phyloP scores from a whole-genome alignment of 2,888 invertebrate genomes.

The Melieria picta region DNA sequence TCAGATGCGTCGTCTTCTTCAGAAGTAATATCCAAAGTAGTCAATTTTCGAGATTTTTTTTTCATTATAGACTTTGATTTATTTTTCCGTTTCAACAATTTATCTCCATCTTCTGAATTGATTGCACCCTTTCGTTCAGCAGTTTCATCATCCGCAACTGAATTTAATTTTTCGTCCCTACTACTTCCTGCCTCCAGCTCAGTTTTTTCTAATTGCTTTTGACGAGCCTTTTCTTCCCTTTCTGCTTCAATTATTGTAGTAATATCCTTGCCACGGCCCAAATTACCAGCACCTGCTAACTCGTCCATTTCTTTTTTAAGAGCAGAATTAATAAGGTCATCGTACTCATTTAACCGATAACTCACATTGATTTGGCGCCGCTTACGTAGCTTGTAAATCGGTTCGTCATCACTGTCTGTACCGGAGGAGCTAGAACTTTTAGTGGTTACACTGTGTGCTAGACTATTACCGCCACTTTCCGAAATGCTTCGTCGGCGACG shows the following conservation, averaged over 20 bases:
- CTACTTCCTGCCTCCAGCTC: conserved; percentile 51
- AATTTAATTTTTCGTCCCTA: conserved; percentile 42
- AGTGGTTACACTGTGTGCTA: conserved; percentile 48
- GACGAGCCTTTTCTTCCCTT: conserved; percentile 72
- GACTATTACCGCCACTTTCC: conserved; percentile 47
- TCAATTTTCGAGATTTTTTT: conserved; percentile 80
- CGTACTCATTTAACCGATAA: conserved; percentile 91
- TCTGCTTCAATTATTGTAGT: conserved; percentile 86
- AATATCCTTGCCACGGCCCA: conserved; percentile 90
- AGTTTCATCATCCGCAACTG: conserved; percentile 46
- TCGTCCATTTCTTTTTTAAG: conserved; percentile 80
- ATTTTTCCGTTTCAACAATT: conserved; percentile 55
- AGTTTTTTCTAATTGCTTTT: conserved; percentile 49
- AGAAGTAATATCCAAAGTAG: conserved; percentile 82
- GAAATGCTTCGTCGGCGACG: conserved; percentile 49
- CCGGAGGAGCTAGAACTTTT: conserved; percentile 48
- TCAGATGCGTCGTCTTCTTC: conserved; percentile 84
- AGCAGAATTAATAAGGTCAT: conserved; percentile 94
- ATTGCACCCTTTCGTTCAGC: conserved; percentile 17
- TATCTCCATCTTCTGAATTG: conserved; percentile 49
- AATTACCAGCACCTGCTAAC: conserved; percentile 81
- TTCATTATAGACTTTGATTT: conserved; percentile 57
- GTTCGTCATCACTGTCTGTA: conserved; percentile 72
- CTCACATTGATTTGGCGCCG: conserved; percentile 83
- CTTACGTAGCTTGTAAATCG: conserved; percentile 85